Base-by-base conservation (phyloP, 2,888 invertebrate genomes). In the Thecophora atra region DNA sequence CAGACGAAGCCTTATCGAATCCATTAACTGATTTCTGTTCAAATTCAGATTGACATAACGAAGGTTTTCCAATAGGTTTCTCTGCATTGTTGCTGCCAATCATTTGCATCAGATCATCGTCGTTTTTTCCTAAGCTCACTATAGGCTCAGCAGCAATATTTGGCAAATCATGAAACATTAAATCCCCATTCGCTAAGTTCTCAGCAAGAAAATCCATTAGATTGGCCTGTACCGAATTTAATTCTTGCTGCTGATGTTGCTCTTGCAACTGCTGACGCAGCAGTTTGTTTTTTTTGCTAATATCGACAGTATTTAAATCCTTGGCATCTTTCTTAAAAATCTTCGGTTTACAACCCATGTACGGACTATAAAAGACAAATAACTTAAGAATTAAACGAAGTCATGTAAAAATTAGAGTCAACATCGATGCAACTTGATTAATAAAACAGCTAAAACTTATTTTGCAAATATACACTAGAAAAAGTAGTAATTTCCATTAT, bases 201-300 rank as follows among this genome's bases (percentile, higher is more conserved):
- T 86, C 85, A 3, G 84, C 84, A 3, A 87, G 71, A 72, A 86
- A 86, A 72, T 86, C 87, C 83, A 85, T 84, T 13, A 86, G 76
- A 73, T 82, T 84, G 0, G 85, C 85, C 66, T 86, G 86, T 0
- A 86, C 83, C 11, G 82, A 81, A 72, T 80, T 86, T 0, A 86
- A 71, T 26, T 64, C 24, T 47, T 64, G 21, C 24, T 42, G 21
- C 13, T 44, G 47, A 7, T 70, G 62, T 51, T 62, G 70, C 21
- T 44, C 26, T 62, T 70, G 51, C 24, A 19, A 11, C 37, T 37
- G 6, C 37, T 37, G n/a, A n/a, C n/a, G n/a, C n/a, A n/a, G 37
- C 37, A 37, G 37, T 37, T 37, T 37, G 7, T 8, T 0, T 6
- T 37, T 37, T 37, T 77, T 77, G 5, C 64, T 71, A 7, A 68